Evolutionary conservation across 1,140 invertebrate species (phyloP).

Genomic region (Dendroctonus valens): DNA sequence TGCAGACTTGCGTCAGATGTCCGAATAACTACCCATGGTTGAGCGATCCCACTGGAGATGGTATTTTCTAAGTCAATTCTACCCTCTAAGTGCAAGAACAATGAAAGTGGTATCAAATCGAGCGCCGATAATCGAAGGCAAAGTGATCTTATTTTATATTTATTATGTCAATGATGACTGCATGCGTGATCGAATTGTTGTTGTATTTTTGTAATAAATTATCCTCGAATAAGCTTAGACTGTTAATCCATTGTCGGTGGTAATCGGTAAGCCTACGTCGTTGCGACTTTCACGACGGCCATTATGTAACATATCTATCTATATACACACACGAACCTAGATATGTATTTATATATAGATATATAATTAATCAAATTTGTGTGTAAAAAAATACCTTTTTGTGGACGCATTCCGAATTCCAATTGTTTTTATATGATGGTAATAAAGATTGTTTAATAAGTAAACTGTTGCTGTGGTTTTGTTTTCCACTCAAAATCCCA

Average conservation of each 20-base stretch:
- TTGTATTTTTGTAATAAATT: constrained; percentile 39
- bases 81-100: constrained; percentile 3
- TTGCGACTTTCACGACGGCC: constrained; percentile 35
- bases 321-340: constrained; percentile 30
- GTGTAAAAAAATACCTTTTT: background rate
- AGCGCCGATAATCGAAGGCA: constrained; percentile 20
- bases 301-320: constrained; percentile 32
- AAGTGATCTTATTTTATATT: constrained; percentile 44
- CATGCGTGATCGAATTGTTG: constrained; percentile 46
- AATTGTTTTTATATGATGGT: background rate
- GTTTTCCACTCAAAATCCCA: too few species aligned
- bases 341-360: constrained; percentile 34
- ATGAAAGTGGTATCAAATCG: constrained; percentile 5
- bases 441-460: too few species aligned
- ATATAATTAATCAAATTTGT: constrained; percentile 10
- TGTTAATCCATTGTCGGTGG: constrained; percentile 35
- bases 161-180: constrained; percentile 25
- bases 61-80: constrained; percentile 56
- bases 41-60: constrained; percentile 89
- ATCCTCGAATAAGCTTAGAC: constrained; percentile 43
- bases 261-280: constrained; percentile 5
- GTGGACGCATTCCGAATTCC: background rate
- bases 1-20: constrained; percentile 90
- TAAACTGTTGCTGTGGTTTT: too few species aligned
- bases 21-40: constrained; percentile 94